phyloP scores from a whole-genome alignment of 2,797 vertebrate species.

The Acrossocheilus wenchowensis region DNA sequence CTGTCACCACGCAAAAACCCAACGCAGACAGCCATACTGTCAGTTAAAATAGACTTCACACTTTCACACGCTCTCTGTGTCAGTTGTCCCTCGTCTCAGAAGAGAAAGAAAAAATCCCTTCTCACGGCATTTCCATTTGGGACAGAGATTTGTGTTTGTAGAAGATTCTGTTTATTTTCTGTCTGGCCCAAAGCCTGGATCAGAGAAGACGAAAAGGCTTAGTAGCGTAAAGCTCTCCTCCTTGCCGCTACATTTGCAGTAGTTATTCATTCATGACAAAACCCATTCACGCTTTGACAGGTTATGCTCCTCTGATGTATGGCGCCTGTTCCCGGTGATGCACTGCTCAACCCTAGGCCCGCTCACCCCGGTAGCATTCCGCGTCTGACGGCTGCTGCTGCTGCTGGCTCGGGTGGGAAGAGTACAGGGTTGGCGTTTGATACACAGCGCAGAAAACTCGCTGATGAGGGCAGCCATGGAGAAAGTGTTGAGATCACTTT shows the following conservation, averaged over 20 bases:
- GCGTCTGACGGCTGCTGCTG: conserved; percentile 39
- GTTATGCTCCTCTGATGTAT: conserved; percentile 65
- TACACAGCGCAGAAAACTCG: conserved; percentile 74
- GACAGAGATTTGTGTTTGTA: conserved; percentile 36
- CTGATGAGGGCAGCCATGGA: conserved; percentile 71
- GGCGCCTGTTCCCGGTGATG: conserved; percentile 69
- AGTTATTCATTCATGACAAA: conserved; percentile 86
- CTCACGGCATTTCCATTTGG: conserved; percentile 10
- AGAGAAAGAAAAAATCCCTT: conserved; percentile 9
- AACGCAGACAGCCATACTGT: conserved; percentile 4
- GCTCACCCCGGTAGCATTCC: conserved; percentile 50
- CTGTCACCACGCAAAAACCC: conserved; percentile 22
- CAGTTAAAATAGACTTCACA: conserved; percentile 32
- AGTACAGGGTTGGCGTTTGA: conserved; percentile 70
- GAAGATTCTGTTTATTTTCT: conserved; percentile 71
- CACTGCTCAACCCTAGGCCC: conserved; percentile 45
- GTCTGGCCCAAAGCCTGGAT: conserved; percentile 74
- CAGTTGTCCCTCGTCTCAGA: not conserved
- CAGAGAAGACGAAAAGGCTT: conserved; percentile 78
- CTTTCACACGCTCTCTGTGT: conserved; percentile 14
- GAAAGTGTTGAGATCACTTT: conserved; percentile 74
- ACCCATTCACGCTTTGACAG: conserved; percentile 82
- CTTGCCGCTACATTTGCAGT: conserved; percentile 71
- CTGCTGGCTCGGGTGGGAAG: conserved; percentile 8
- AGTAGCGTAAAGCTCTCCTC: conserved; percentile 73